Evolutionary conservation across 2,113 vertebrate species (phyloP), one percentile per base, ranked within the genome.

Genomic region (Myiopsitta monachus): DNA sequence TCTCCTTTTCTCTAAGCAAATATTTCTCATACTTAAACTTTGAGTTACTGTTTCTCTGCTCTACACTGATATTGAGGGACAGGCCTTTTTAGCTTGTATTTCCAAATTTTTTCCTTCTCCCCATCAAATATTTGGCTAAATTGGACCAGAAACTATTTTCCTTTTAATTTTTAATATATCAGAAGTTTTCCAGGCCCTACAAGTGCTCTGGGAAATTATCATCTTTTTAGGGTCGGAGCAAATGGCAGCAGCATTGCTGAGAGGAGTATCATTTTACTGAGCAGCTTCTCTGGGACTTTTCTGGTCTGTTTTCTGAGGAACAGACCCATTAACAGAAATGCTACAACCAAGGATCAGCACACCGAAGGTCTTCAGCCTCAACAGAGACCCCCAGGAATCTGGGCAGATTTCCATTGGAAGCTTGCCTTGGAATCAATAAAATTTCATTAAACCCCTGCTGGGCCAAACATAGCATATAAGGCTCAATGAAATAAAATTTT

Each of bases 331-430:
- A 95, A 82, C 84, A 90, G 74, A 85, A 91, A 18, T 36, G 44
- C 78, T 93, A n/a, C 70, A 95, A 84, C 92, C 70, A 90, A 83
- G 38, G 84, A 90, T 80, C 89, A 80, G 63, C 67, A 80, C 67
- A 87, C 43, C 22, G 64, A 74, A 90, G 84, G 91, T 95, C 95
- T 95, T 61, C 78, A 92, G 84, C 44, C 87, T 41, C 82, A 90
- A 57, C 87, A 96, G 90, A 95, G 91, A 96, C 91, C 87, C 84
- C 72, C 91, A 96, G 78, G 87, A 97, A 96, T 95, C 70, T 93
- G 82, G 94, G 93, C 78, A 94, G 38, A 57, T 83, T 95, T 94
- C 94, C 94, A 77, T 7, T 94, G 77, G 89, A 97, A 94, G 38
- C 57, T 95, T 94, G 93, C 89, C 83, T 84, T 95, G 72, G 90